Conservation (phyloP, 2,113 vertebrate genomes). For the Probosciger aterrimus region DNA sequence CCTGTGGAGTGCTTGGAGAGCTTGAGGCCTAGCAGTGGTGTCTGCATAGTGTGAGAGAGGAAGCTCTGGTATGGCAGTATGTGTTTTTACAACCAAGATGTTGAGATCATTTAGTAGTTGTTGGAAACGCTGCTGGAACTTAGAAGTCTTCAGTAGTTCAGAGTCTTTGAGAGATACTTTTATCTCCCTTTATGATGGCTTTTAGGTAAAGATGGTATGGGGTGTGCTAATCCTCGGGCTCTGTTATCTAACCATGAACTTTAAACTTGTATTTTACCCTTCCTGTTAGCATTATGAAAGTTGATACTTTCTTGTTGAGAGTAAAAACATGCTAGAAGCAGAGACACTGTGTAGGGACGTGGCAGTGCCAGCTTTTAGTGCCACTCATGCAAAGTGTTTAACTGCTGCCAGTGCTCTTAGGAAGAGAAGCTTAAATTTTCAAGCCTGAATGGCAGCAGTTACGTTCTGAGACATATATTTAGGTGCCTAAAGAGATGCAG, state of each 20-base stretch:
- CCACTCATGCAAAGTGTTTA: not conserved
- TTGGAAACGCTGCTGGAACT: not conserved
- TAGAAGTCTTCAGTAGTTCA: not conserved
- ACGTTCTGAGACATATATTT: accelerated
- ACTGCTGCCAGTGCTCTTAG: not conserved
- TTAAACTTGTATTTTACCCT: not conserved
- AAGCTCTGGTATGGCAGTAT: not conserved
- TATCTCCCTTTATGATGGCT: not conserved
- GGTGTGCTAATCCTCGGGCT: not conserved
- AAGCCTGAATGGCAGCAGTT: not conserved
- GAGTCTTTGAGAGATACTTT: not conserved
- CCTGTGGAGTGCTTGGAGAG: not conserved
- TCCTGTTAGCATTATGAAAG: not conserved
- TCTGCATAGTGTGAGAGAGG: not conserved
- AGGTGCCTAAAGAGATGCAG: not conserved
- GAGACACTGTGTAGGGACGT: accelerated
- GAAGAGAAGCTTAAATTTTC: not conserved
- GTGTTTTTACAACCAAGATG: not conserved
- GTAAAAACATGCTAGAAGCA: not conserved
- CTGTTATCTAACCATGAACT: not conserved
- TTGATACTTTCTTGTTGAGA: not conserved
- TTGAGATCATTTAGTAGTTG: not conserved
- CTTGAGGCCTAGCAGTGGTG: not conserved
- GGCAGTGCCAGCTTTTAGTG: not conserved
- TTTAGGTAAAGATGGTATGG: not conserved